Percentiles rank a stretch among this genome's conserved stretches.
These are phyloP conservation scores for Marasmarcha lunaedactyla DNA, from an alignment of 2,888 invertebrate species.

Conservation along the genomic window DNA sequence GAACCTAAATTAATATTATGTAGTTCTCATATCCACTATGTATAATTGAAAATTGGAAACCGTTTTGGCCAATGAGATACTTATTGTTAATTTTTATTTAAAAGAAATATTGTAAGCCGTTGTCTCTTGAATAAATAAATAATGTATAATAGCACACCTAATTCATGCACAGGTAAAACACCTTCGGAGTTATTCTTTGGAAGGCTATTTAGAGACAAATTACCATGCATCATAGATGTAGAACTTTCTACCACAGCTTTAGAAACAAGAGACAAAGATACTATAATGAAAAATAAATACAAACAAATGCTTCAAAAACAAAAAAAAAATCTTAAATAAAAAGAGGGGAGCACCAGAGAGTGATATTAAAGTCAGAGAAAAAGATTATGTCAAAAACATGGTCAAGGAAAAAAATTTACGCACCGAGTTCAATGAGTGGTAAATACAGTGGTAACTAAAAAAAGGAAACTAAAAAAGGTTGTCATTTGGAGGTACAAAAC, in stretches of 20 bases:
- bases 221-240: background rate
- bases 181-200: conserved; percentile 6
- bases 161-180: conserved; percentile 12
- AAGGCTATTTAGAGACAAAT: conserved; percentile 13
- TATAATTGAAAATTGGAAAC: no score
- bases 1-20: no score
- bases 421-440: conserved; percentile 5
- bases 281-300: conserved; percentile 1
- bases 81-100: no score
- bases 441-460: conserved; percentile 6
- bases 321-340: no score
- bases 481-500: conserved; percentile 7
- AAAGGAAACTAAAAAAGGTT: conserved; percentile 1
- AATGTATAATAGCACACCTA: conserved; percentile 16
- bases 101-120: no score
- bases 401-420: conserved; percentile 10
- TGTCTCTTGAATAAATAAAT: background rate
- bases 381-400: conserved; percentile 12
- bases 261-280: conserved; percentile 13
- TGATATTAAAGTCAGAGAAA: conserved; percentile 9
- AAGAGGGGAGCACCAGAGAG: conserved; percentile 6
- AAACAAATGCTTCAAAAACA: conserved; percentile 5
- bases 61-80: no score
- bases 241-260: conserved; percentile 7
- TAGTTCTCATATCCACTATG: no score